A percentile compares a stretch with the other conserved stretches of the same genome.
These are phyloP conservation scores for Labroides dimidiatus DNA, from an alignment of 2,797 vertebrate species.

Conservation along the genomic window DNA sequence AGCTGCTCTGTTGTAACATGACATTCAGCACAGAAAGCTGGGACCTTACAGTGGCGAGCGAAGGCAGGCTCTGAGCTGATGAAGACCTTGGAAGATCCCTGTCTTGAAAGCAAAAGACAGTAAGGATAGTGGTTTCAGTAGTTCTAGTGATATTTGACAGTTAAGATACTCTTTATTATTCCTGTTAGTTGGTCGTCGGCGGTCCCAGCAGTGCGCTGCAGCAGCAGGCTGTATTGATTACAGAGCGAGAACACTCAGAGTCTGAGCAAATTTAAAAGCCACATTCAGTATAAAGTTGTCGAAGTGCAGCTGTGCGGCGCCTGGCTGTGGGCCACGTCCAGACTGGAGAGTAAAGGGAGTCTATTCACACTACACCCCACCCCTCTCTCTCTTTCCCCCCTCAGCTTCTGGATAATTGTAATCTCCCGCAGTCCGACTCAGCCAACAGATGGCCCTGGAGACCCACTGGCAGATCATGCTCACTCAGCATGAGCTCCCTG, in stretches of 20 bases:
- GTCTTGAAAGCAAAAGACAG: constrained; percentile 64
- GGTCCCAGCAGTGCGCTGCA: constrained; percentile 31
- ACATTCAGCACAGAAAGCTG: constrained; percentile 12
- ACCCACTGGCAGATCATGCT: constrained; percentile 69
- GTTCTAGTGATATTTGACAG: constrained; percentile 15
- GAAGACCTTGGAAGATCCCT: constrained; percentile 51
- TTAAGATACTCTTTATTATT: constrained; percentile 30
- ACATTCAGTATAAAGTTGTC: constrained; percentile 44
- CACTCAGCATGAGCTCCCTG: constrained; percentile 65
- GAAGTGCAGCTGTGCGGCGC: constrained; percentile 61
- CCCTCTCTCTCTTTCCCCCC: constrained; percentile 14
- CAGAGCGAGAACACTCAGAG: constrained; percentile 45
- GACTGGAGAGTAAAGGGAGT: constrained; percentile 45
- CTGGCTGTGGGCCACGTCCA: constrained; percentile 59
- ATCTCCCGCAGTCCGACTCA: constrained; percentile 67
- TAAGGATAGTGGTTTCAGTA: constrained; percentile 19
- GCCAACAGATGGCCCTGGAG: constrained; percentile 78
- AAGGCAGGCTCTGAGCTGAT: constrained; percentile 38
- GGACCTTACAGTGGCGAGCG: constrained; percentile 46
- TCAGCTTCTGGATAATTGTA: constrained; percentile 64
- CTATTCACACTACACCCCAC: constrained; percentile 51
- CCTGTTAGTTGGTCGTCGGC: constrained; percentile 7
- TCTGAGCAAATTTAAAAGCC: constrained; percentile 65
- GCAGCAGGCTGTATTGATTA: constrained; percentile 55
- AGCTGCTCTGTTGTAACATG: accelerated